Evolutionary conservation across 2,888 invertebrate species (phyloP).

Genomic region (Homarus gammarus): DNA sequence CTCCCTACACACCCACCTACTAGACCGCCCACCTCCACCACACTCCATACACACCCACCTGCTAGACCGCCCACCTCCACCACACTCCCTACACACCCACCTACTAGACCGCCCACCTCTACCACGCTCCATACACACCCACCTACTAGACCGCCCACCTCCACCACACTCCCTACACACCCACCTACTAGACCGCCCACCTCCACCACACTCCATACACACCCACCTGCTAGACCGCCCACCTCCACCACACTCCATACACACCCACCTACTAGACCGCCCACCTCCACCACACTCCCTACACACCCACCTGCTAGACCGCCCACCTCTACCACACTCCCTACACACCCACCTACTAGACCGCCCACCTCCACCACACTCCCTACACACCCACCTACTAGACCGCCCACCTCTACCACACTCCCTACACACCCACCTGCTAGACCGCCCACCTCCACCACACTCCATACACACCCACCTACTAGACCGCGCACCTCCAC

Average conservation of each 20-base stretch:
- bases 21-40: no score
- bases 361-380: not conserved
- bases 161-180: no score
- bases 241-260: not conserved
- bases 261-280: not conserved
- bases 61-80: no score
- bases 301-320: not conserved
- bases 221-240: slow-evolving; percentile 1
- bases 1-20: not conserved
- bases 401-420: not conserved
- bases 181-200: no score
- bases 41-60: not conserved
- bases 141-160: no score
- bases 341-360: slow-evolving; percentile 11
- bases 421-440: no score
- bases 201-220: not conserved
- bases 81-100: no score
- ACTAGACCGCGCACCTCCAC: no score
- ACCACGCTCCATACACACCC: no score
- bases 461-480: not conserved
- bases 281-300: not conserved
- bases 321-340: slow-evolving; percentile 1
- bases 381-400: not conserved
- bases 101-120: no score
- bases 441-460: not conserved